Evolutionary conservation across 2,113 vertebrate species (phyloP).

Genomic region (Myrmecophaga tridactyla): DNA sequence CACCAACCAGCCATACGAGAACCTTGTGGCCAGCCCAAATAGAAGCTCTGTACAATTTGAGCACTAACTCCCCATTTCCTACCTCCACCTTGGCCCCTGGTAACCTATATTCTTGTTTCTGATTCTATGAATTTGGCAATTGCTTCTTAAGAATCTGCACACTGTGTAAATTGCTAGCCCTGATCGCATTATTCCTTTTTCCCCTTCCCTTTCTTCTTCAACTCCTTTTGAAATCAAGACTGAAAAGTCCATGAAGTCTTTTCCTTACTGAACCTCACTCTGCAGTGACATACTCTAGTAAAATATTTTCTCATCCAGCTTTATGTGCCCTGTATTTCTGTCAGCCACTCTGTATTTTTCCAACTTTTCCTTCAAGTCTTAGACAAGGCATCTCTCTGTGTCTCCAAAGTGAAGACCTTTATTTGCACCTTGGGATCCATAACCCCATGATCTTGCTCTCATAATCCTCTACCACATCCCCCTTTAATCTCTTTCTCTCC

Average conservation of each 20-base stretch:
- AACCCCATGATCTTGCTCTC: neutral
- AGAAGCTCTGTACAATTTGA: too few relatives aligned
- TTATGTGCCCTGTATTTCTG: fast-evolving
- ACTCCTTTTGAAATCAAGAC: neutral
- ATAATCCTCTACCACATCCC: fast-evolving
- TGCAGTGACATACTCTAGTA: fast-evolving
- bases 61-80: too few relatives aligned
- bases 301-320: neutral
- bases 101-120: too few relatives aligned
- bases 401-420: neutral
- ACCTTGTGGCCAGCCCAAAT: too few relatives aligned
- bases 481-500: neutral
- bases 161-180: neutral
- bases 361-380: neutral
- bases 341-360: neutral
- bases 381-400: neutral
- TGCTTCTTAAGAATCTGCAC: neutral
- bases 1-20: too few relatives aligned
- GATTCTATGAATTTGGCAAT: neutral
- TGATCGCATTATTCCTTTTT: neutral
- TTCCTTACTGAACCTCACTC: neutral
- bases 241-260: fast-evolving
- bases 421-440: fast-evolving
- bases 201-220: neutral
- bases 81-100: too few relatives aligned